phyloP scores from a whole-genome alignment of 1,140 invertebrate genomes.

The Caenorhabditis latens region DNA sequence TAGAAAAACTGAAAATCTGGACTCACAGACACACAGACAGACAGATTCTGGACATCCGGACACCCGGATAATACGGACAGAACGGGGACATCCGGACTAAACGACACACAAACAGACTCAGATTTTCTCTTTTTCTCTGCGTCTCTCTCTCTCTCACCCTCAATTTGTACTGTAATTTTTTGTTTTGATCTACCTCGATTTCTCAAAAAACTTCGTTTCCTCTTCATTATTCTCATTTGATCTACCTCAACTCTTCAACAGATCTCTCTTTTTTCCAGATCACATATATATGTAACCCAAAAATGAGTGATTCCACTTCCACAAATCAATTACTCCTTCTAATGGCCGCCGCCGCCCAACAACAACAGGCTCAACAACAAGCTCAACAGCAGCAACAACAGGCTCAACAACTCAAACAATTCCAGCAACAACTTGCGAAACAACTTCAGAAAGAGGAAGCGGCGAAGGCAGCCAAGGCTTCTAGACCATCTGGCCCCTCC shows the following conservation, averaged over 20 bases:
- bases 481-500: background rate
- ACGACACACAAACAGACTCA: background rate
- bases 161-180: no score
- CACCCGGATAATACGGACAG: no score
- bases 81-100: no score
- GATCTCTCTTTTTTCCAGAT: background rate
- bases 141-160: background rate
- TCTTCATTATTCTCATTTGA: background rate
- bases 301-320: background rate
- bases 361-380: constrained; percentile 53
- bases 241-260: background rate
- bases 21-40: no score
- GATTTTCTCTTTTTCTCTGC: background rate
- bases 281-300: no score
- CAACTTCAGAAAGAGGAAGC: background rate
- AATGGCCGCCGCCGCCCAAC: constrained; percentile 5
- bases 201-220: no score
- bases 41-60: no score
- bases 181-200: no score
- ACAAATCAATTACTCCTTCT: constrained; percentile 29
- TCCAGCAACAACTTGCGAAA: constrained; percentile 19
- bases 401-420: background rate
- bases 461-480: background rate
- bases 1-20: no score
- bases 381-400: constrained; percentile 20